A percentile compares a stretch with the other conserved stretches of the same genome.
These are phyloP conservation scores for Sebastolobus altivelis DNA, from an alignment of 2,797 vertebrate genomes.

Conservation along the genomic window DNA sequence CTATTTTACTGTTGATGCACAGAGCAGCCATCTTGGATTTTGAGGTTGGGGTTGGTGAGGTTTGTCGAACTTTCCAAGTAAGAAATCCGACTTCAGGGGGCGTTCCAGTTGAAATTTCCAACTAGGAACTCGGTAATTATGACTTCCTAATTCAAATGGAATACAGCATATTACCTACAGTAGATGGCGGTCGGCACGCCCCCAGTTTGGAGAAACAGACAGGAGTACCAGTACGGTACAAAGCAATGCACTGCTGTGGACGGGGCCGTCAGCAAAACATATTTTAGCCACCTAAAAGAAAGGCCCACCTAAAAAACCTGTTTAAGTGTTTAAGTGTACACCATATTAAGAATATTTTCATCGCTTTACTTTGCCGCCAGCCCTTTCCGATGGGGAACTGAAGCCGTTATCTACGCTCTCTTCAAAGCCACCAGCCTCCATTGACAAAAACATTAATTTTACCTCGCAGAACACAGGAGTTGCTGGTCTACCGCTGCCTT, in stretches of 20 bases:
- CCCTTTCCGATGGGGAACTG: no score
- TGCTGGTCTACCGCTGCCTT: no score
- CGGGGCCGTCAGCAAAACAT: not conserved
- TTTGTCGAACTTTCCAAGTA: not conserved
- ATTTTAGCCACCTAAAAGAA: not conserved
- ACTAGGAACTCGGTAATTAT: not conserved
- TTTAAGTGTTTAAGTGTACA: not conserved
- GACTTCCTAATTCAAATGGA: not conserved
- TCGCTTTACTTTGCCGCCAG: no score
- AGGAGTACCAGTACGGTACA: not conserved
- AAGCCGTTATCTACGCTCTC: no score
- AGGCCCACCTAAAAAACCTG: not conserved
- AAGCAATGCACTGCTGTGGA: no score
- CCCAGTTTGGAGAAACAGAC: not conserved
- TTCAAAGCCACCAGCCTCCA: no score
- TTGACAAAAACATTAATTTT: no score
- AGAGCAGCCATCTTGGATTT: rapidly evolving
- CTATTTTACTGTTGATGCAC: no score
- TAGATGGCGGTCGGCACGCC: not conserved
- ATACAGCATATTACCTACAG: not conserved
- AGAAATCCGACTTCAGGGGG: not conserved
- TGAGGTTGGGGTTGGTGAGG: no score
- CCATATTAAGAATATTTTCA: not conserved
- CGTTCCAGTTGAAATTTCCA: not conserved
- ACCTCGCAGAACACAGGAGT: no score